Evolutionary conservation across 2,888 invertebrate species (phyloP).

Genomic region (Synanthedon myopaeformis): DNA sequence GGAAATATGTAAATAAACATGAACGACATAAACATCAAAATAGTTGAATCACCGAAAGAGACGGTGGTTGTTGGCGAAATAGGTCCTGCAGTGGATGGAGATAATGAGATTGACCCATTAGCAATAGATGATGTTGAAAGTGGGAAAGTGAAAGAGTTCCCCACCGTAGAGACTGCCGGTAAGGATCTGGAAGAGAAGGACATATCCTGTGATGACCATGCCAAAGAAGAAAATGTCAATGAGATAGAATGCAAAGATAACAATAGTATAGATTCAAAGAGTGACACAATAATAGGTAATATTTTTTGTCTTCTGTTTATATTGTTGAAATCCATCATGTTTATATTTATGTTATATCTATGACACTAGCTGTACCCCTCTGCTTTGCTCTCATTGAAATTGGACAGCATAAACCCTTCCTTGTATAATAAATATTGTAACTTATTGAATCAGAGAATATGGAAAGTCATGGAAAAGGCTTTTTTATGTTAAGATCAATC

Average conservation of each 20-base stretch:
- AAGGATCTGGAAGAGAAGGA: constrained; percentile 25
- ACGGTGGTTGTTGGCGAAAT: constrained; percentile 30
- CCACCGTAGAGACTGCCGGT: constrained; percentile 17
- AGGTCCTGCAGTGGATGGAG: constrained; percentile 33
- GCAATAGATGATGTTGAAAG: constrained; percentile 40
- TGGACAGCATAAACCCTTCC: too few relatives aligned
- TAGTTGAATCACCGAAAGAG: constrained; percentile 56
- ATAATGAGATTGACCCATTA: constrained; percentile 54
- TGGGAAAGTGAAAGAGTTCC: constrained; percentile 22
- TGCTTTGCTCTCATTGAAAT: too few relatives aligned
- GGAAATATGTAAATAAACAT: constrained; percentile 70
- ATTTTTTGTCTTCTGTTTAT: too few relatives aligned
- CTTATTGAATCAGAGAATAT: too few relatives aligned
- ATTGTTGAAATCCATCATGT: too few relatives aligned
- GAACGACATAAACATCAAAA: constrained; percentile 64
- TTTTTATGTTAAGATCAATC: too few relatives aligned
- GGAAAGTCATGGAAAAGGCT: too few relatives aligned
- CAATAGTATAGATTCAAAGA: constrained; percentile 1
- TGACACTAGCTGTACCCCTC: too few relatives aligned
- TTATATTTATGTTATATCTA: too few relatives aligned
- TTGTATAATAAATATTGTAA: too few relatives aligned
- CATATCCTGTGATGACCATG: constrained; percentile 60
- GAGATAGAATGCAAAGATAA: constrained; percentile 21
- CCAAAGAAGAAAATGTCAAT: constrained; percentile 55
- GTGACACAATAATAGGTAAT: constrained; percentile 23